Base-by-base conservation (phyloP, 1,140 invertebrate species). In the Bombus confusus region DNA sequence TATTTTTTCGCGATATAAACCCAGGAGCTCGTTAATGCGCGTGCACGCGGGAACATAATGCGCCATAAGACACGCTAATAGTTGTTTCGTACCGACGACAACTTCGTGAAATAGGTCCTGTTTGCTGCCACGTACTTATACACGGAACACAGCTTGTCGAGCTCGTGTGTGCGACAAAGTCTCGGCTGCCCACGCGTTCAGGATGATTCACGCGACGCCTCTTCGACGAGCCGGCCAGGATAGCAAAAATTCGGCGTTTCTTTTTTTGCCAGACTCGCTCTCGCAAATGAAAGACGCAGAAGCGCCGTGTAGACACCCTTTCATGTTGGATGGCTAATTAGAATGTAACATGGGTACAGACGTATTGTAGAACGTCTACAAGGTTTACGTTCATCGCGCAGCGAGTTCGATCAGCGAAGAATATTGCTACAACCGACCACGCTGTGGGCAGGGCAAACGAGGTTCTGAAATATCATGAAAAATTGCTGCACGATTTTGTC, bases 21-120 rank as follows among this genome's bases (percentile, higher is more conserved):
- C 83, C 85, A 52, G 87, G 89, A 88, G 90, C 90, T 92, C 91
- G 92, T 91, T 91, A 91, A 91, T 91, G 91, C 86, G 86, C 85
- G 72, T 85, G 79, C 86, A 91, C 41, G 80, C 43, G 25, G 75
- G 73, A 91, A 91, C 89, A 92, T 91, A 92, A 92, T 92, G 85
- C 86, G 69, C 91, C 91, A 91, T 92, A 91, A 84, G 88, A 43
- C 86, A 74, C 80, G 89, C 91, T 92, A 92, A 92, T 92, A 92
- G 89, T 88, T 88, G 91, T 25, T 91, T 88, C 88, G 88, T 90
- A 90, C 85, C 87, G 91, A 84, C 86, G 90, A 92, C 91, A 92
- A 92, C 87, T 88, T 86, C 57, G 84, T 88, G 87, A 92, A 92
- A 91, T 92, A 91, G 86, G 83, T 86, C 88, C 88, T 87, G 78